phyloP scores from a whole-genome alignment of 2,888 invertebrate genomes.

The Rhabditophanes sp. region DNA sequence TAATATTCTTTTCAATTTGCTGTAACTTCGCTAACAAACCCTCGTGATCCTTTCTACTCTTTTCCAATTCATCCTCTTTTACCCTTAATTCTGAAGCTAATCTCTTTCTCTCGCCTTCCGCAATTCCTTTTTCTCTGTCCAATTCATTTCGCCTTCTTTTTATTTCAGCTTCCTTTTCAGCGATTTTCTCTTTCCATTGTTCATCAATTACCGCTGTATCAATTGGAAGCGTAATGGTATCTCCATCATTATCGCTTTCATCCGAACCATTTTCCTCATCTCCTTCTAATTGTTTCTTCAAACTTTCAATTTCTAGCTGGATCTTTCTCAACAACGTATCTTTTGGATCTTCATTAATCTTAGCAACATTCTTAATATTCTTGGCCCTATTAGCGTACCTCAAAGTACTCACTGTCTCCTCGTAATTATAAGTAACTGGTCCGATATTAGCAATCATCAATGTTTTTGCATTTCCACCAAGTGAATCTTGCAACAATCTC shows the following conservation, averaged over 20 bases:
- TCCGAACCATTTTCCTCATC: slow-evolving; percentile 6
- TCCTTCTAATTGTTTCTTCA: slow-evolving; percentile 64
- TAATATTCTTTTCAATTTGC: slow-evolving; percentile 78
- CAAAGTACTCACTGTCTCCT: slow-evolving; percentile 87
- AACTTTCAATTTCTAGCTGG: slow-evolving; percentile 82
- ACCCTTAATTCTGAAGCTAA: slow-evolving; percentile 44
- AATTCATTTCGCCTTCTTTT: slow-evolving; percentile 46
- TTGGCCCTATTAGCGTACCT: slow-evolving; percentile 93
- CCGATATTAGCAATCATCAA: slow-evolving; percentile 74
- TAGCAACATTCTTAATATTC: slow-evolving; percentile 84
- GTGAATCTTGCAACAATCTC: slow-evolving; percentile 76
- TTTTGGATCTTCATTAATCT: slow-evolving; percentile 90
- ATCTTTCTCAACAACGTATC: slow-evolving; percentile 84
- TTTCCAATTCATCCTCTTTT: slow-evolving; percentile 19
- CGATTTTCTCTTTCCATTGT: slow-evolving; percentile 45
- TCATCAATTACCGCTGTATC: slow-evolving; percentile 7
- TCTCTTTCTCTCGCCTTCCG: slow-evolving; percentile 55
- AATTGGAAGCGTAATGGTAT: slow-evolving; percentile 1
- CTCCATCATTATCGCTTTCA: slow-evolving; percentile 15
- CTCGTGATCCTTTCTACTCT: slow-evolving; percentile 57
- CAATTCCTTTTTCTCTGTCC: slow-evolving; percentile 49
- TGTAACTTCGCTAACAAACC: slow-evolving; percentile 67
- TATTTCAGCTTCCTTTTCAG: slow-evolving; percentile 48
- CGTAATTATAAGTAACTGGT: slow-evolving; percentile 87
- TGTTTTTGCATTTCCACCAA: slow-evolving; percentile 52